Evolutionary conservation across 2,888 invertebrate species (phyloP).

Genomic region (Diarsia mendica): DNA sequence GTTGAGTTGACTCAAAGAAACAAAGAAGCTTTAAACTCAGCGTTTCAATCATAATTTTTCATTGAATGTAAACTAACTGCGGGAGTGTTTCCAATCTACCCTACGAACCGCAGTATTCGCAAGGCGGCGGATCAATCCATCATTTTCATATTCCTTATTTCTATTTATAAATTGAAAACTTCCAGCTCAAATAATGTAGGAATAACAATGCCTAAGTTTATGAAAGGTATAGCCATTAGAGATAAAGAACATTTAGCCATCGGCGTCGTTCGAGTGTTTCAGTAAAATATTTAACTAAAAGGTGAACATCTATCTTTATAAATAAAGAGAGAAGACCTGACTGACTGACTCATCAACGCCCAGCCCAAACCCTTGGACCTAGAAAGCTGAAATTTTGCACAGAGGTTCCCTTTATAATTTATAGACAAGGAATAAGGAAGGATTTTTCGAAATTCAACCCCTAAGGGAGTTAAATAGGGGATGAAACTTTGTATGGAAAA

Average conservation of each 20-base stretch:
- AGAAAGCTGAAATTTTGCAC: no score
- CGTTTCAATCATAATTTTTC: slow-evolving; percentile 63
- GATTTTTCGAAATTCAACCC: no score
- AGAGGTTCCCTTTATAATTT: no score
- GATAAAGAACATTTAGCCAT: slow-evolving; percentile 17
- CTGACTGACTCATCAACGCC: no score
- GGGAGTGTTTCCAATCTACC: slow-evolving; percentile 42
- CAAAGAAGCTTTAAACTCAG: slow-evolving; percentile 60
- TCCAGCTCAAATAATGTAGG: slow-evolving; percentile 32
- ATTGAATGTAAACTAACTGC: slow-evolving; percentile 46
- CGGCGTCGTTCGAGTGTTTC: slow-evolving; percentile 11
- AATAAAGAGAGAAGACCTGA: no score
- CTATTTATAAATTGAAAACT: slow-evolving; percentile 48
- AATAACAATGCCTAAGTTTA: slow-evolving; percentile 19
- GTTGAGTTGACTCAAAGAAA: slow-evolving; percentile 54
- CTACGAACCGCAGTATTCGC: slow-evolving; percentile 13
- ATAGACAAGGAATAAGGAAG: no score
- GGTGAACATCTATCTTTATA: no score
- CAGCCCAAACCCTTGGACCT: no score
- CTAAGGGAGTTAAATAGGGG: no score
- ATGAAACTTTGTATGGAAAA: no score
- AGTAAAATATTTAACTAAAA: slow-evolving; percentile 18
- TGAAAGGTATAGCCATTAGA: slow-evolving; percentile 13
- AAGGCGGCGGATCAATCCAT: slow-evolving; percentile 44
- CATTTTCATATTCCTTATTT: slow-evolving; percentile 49